Percentiles rank a stretch among this genome's conserved stretches.
These are phyloP conservation scores for Takifugu rubripes DNA, from an alignment of 2,797 vertebrate species.

Conservation along the genomic window DNA sequence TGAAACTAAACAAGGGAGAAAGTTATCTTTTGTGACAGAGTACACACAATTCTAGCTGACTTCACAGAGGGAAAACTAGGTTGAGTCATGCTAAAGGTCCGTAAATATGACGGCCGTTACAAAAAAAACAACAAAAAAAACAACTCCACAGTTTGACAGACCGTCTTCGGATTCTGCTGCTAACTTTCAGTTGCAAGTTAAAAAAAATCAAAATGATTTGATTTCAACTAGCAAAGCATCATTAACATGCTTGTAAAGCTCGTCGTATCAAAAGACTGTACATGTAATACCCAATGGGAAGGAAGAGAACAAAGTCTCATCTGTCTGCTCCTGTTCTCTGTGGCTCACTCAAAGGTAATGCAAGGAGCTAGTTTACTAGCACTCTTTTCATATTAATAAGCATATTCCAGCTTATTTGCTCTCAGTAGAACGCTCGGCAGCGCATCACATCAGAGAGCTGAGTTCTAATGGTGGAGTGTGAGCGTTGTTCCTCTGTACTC, in stretches of 20 bases:
- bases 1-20: constrained; percentile 76
- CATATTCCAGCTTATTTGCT: constrained; percentile 70
- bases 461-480: constrained; percentile 70
- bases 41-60: constrained; percentile 67
- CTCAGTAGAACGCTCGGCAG: constrained; percentile 64
- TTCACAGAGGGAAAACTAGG: constrained; percentile 73
- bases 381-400: constrained; percentile 73
- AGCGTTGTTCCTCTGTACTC: constrained; percentile 80
- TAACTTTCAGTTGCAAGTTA: constrained; percentile 42
- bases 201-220: constrained; percentile 53
- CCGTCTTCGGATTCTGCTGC: constrained; percentile 15
- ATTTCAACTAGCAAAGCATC: constrained; percentile 53
- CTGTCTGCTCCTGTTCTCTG: constrained; percentile 52
- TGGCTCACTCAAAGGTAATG: constrained; percentile 68
- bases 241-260: constrained; percentile 66
- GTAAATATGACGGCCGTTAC: constrained; percentile 51
- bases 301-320: constrained; percentile 65
- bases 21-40: constrained; percentile 77
- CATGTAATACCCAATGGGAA: constrained; percentile 62
- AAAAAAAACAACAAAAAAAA: constrained; percentile 39
- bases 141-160: constrained; percentile 26
- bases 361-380: constrained; percentile 67
- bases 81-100: constrained; percentile 73
- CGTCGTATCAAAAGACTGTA: constrained; percentile 60
- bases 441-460: constrained; percentile 64